phyloP scores from a whole-genome alignment of 1,140 invertebrate genomes.

The Drosophila ohnishii region DNA sequence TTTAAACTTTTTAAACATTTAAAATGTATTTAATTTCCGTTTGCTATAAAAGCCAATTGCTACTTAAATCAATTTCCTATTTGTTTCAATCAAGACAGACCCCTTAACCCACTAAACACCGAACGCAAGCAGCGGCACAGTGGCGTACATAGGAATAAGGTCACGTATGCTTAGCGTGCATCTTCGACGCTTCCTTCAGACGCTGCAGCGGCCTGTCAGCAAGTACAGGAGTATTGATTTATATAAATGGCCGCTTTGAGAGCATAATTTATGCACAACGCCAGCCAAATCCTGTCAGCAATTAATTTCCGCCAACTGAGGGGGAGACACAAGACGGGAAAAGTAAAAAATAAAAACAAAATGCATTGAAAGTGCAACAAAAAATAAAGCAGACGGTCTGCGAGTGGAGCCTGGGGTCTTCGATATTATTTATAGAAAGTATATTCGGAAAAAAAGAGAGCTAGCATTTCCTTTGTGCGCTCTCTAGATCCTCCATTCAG shows the following conservation, averaged over 20 bases:
- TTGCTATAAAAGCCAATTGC: background rate
- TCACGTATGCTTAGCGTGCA: slow-evolving; percentile 46
- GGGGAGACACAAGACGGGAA: slow-evolving; percentile 20
- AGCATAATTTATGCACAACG: slow-evolving; percentile 71
- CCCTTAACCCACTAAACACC: slow-evolving; percentile 8
- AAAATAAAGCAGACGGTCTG: slow-evolving; percentile 44
- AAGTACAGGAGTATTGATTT: slow-evolving; percentile 72
- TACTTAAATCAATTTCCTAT: slow-evolving; percentile 8
- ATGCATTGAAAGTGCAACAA: slow-evolving; percentile 48
- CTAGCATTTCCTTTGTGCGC: slow-evolving; percentile 2
- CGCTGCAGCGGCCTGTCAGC: slow-evolving; percentile 54
- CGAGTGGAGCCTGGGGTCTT: slow-evolving; percentile 13
- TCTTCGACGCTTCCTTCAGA: slow-evolving; percentile 10
- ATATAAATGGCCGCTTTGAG: slow-evolving; percentile 67
- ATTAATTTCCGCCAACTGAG: slow-evolving; percentile 65
- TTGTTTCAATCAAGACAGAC: background rate
- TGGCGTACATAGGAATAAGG: slow-evolving; percentile 66
- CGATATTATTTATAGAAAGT: slow-evolving; percentile 63
- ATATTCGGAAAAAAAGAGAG: slow-evolving; percentile 21
- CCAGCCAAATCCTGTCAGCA: slow-evolving; percentile 58
- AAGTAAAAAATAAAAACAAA: slow-evolving; percentile 29
- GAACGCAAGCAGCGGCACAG: slow-evolving; percentile 34
- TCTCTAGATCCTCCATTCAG: slow-evolving; percentile 23
- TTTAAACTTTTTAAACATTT: background rate
- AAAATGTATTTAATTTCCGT: background rate